Evolutionary conservation across 1,140 invertebrate genomes (phyloP), one percentile per base, ranked within the genome.

Genomic region (Reticulitermes speratus): DNA sequence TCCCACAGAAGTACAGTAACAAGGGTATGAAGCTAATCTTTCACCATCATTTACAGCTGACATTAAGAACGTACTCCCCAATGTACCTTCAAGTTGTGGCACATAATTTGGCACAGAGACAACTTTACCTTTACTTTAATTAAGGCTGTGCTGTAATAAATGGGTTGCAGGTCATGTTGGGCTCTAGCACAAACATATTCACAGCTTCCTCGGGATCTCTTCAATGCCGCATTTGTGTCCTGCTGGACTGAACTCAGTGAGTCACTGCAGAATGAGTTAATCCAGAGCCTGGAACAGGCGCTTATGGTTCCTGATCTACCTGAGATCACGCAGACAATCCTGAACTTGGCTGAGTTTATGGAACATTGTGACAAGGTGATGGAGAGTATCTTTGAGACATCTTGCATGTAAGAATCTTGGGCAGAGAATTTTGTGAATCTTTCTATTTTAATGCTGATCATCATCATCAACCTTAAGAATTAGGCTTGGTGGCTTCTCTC

Each of bases 291-390:
- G 1, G 95, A 98, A 88, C 95, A 98, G 90, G 98, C 98, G 0
- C 90, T 99, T 0, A 96, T 95, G 83, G 96, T 97, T 2, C 97
- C 98, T 23, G 98, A 99, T 90, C 94, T 99, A 84, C 97, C 98
- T 0, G 99, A 99, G 91, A 96, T 99, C 52, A 99, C 98, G 0
- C 98, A 99, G 89, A 98, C 98, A 0, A 96, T 99, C 87, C 92
- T 99, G 5, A 99, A 99, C 92, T 92, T 99, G 45, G 98, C 98
- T 0, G 99, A 99, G 91, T 99, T 99, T 89, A 99, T 99, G 97
- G 99, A 99, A 89, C 99, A 99, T 90, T 99, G 98, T 90, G 99
- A 99, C 89, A 97, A 97, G 87, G 94, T 94, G 83, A 45, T 44
- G 21, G 45, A 30, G 65, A 21, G 19, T 45, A 32, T 86, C 25